phyloP scores from a whole-genome alignment of 1,140 invertebrate species.

The Spodoptera frugiperda region DNA sequence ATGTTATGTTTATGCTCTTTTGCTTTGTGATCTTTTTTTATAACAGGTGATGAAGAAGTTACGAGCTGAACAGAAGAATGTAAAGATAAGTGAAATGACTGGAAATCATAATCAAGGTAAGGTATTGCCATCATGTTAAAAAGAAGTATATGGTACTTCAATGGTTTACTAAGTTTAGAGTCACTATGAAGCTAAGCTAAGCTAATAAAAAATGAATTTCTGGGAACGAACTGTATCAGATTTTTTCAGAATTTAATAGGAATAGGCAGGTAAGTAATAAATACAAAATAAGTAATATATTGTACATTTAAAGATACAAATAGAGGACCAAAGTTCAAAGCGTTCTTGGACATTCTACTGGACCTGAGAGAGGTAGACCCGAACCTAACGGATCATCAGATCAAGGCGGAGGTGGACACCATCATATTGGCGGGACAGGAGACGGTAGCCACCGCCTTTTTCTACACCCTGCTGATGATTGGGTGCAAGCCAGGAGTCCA shows the following conservation, averaged over 20 bases:
- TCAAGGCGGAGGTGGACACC: slow-evolving; percentile 68
- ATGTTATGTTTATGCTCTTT: too few species aligned
- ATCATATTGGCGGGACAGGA: slow-evolving; percentile 60
- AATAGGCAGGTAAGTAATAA: not conserved
- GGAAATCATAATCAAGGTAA: slow-evolving; percentile 19
- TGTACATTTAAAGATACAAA: not conserved
- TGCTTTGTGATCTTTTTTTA: slow-evolving; percentile 13
- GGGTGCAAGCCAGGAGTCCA: slow-evolving; percentile 54
- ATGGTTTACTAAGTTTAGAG: too few species aligned
- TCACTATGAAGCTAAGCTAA: too few species aligned
- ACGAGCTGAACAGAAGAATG: slow-evolving; percentile 43
- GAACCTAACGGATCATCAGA: slow-evolving; percentile 59
- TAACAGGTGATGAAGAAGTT: slow-evolving; percentile 59
- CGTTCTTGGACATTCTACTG: slow-evolving; percentile 69
- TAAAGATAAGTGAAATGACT: slow-evolving; percentile 4
- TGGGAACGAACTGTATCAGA: too few species aligned
- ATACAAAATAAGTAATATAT: not conserved
- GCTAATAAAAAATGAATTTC: too few species aligned
- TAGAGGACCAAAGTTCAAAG: slow-evolving; percentile 52
- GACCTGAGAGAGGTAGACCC: slow-evolving; percentile 60
- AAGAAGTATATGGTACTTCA: too few species aligned
- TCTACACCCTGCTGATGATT: slow-evolving; percentile 51
- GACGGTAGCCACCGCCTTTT: slow-evolving; percentile 56
- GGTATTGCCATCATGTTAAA: too few species aligned
- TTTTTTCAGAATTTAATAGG: too few species aligned